A percentile compares a stretch with the other conserved stretches of the same genome.
phyloP scores from a whole-genome alignment of 2,797 vertebrate genomes.

The Megalops cyprinoides region DNA sequence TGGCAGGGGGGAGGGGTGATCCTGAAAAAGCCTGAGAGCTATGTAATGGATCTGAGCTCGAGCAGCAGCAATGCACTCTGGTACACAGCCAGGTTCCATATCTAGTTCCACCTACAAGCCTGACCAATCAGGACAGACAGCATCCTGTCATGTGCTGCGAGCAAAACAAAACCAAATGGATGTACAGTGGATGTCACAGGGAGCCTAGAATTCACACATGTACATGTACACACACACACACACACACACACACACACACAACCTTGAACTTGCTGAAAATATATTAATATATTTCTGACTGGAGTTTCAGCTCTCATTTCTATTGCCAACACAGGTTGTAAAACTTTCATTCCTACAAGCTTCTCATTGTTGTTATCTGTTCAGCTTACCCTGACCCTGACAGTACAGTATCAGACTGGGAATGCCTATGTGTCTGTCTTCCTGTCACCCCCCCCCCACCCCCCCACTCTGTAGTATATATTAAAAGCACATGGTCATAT shows the following conservation, averaged over 20 bases:
- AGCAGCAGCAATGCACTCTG: conserved; percentile 4
- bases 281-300: no score
- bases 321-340: no score
- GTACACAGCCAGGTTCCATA: conserved; percentile 1
- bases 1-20: neutral
- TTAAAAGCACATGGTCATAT: no score
- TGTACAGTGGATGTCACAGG: neutral
- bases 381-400: no score
- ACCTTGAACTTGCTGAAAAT: neutral
- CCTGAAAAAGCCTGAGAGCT: conserved; percentile 10
- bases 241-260: no score
- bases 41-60: conserved; percentile 15
- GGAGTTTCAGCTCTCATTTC: no score
- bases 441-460: no score
- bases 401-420: no score
- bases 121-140: neutral
- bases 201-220: neutral
- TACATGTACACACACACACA: neutral
- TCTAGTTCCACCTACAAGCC: conserved; percentile 19
- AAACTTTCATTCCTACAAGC: no score
- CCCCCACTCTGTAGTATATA: no score
- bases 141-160: neutral
- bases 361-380: no score
- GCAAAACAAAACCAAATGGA: conserved; percentile 3
- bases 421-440: no score